phyloP scores from a whole-genome alignment of 92 coral and sea anemone species.

The Pocillopora meandrina region DNA sequence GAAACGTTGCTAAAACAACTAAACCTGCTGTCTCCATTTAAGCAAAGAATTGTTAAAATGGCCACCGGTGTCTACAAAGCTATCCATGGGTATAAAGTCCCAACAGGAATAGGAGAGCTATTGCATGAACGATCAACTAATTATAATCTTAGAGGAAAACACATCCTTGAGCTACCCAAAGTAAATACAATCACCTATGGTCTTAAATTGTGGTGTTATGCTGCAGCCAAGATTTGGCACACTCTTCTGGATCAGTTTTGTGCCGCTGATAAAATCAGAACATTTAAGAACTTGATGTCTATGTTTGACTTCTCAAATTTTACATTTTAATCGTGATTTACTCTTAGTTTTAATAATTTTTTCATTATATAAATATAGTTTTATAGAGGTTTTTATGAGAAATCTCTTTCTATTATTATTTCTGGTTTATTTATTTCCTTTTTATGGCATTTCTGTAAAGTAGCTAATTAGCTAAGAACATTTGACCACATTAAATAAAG shows the following conservation, averaged over 20 bases:
- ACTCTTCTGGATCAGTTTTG: no score
- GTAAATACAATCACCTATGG: not conserved
- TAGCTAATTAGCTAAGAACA: no score
- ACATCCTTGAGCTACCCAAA: slow-evolving; percentile 23
- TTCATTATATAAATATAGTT: not conserved
- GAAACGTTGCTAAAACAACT: slow-evolving; percentile 20
- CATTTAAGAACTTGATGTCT: slow-evolving; percentile 14
- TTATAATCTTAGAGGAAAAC: slow-evolving; percentile 22
- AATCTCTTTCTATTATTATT: slow-evolving; percentile 11
- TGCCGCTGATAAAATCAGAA: not conserved
- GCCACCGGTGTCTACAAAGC: slow-evolving; percentile 37
- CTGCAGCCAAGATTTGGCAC: no score
- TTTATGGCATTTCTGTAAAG: no score
- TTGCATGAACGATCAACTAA: slow-evolving; percentile 21
- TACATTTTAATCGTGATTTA: slow-evolving; percentile 17
- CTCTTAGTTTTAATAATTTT: no score
- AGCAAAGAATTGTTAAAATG: slow-evolving; percentile 38
- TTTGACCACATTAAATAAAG: no score
- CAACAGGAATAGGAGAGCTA: slow-evolving; percentile 16
- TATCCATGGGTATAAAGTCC: slow-evolving; percentile 30
- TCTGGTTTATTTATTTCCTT: not conserved
- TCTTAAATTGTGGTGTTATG: no score
- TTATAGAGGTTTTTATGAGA: slow-evolving; percentile 8
- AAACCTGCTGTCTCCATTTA: slow-evolving; percentile 32
- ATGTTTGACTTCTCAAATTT: slow-evolving; percentile 4